Base-by-base conservation (phyloP, 2,113 vertebrate species). In the Synchiropus splendidus region DNA sequence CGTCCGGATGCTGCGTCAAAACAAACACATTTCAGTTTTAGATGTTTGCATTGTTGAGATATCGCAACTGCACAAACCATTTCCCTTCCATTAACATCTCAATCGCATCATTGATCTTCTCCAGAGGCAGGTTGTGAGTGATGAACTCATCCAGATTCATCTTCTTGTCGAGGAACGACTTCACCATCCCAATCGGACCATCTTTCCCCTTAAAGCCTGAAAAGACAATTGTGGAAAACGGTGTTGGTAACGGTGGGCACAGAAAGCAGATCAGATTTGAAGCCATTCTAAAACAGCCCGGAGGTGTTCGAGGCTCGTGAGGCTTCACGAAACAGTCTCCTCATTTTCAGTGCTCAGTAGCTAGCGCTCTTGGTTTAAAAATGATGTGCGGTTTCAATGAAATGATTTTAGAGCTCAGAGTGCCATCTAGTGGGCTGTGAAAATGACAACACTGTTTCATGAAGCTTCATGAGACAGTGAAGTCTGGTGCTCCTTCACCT, bases 1-100 rank as follows among this genome's bases (percentile, higher is more conserved):
- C 3, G 83, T 82, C 59, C 91, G 87, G 79, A 97, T 89, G 75
- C 92, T 97, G n/a, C n/a, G 77, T 32, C 74, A 56, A 39, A 45
- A 48, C 11, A n/a, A 33, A 16, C 4, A 44, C 11, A 11, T 37
- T 27, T 27, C 6, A 37, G 16, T 37, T 10, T 12, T 12, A 1
- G 5, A 12, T 17, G 10, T 12, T 16, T 17, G n/a, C 14, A 16
- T 9, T 11, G 21, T 10, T 42, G 8, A 10, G 6, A 10, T n/a
- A 17, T 11, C n/a, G 4, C 1, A 14, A 35, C 11, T 34, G 1
- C 16, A 31, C 6, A 31, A 83, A 87, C 85, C 87, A 87, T 70
- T 82, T 79, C 31, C 83, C 61, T 11, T 69, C 45, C 36, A 77
- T 77, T 82, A 88, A 79, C 51, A 88, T 57, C n/a, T 88, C 74